Evolutionary conservation across 2,797 vertebrate species (phyloP), one percentile per base, ranked within the genome.

Genomic region (Propithecus deckenii): DNA sequence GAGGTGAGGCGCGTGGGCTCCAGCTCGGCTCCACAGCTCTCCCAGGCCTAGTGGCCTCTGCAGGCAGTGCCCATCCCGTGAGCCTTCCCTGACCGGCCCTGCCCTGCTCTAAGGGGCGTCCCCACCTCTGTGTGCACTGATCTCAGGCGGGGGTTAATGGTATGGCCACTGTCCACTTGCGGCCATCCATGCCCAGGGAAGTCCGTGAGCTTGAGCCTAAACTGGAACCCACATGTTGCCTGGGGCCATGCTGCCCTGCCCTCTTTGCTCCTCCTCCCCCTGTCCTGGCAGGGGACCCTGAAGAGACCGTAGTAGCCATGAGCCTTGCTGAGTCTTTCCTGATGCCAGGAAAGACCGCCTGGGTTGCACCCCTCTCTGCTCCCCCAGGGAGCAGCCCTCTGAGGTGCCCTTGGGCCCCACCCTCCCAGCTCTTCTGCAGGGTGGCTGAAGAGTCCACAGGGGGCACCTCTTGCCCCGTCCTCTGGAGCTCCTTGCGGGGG

Each of bases 341-440:
- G 32, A 41, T 76, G n/a, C 55, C 78, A 48, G 67, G 32, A 41
- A 5, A 4, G 23, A 76, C 52, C 20, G 9, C 75, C 48, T 59
- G 75, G n/a, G 59, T 41, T 50, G 69, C 23, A 59, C 50, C 61
- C 57, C 17, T 9, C 14, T 7, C 18, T 15, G 7, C 5, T 12
- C 23, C 6, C 13, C 43, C 18, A 2, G 2, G 38, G n/a, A 76
- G 20, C 23, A 22, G 79, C 30, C 23, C 30, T 23, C 69, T 94
- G 46, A 91, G 32, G 6, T 15, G 32, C 38, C 30, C n/a, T 55
- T 30, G 55, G 59, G 55, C 20, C n/a, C 55, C 17, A 0, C 48
- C 17, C 46, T 76, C 28, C 23, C 89, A 97, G 97, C 87, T 98
- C 78, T 96, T 98, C 91, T 46, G 23, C 85, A 95, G 95, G 83